Percentiles rank a stretch among this genome's conserved stretches.
Evolutionary conservation across 2,113 vertebrate genomes (phyloP).

Genomic region (Geothlypis trichas): DNA sequence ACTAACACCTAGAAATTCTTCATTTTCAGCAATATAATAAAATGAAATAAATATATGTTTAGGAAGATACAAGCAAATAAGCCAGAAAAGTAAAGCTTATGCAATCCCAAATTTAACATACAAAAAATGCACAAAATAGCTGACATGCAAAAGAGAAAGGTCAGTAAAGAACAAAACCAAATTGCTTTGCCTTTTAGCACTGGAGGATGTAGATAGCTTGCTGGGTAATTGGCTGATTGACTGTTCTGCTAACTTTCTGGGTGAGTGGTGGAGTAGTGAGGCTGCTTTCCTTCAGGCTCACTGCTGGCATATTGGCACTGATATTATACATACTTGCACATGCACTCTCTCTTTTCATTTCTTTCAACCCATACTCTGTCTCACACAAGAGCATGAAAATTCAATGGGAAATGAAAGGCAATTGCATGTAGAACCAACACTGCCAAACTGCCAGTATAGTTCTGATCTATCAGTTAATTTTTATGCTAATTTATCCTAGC

Average conservation of each 20-base stretch:
- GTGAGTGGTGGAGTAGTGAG: neutral
- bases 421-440: neutral
- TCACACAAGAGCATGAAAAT: neutral
- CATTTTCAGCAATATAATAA: neutral
- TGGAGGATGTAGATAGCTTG: neutral
- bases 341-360: neutral
- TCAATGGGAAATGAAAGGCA: neutral
- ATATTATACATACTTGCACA: neutral
- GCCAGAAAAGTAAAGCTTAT: neutral
- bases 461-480: neutral
- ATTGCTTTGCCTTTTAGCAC: neutral
- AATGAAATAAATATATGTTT: neutral
- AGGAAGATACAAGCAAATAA: neutral
- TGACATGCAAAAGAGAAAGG: neutral
- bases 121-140: neutral
- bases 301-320: neutral
- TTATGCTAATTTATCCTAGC: neutral
- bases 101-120: neutral
- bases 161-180: neutral
- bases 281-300: conserved; percentile 10
- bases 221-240: conserved; percentile 7
- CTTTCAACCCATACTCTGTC: neutral
- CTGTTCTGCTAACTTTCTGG: neutral
- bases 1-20: neutral
- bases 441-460: neutral